Evolutionary conservation across 2,888 invertebrate genomes (phyloP), one percentile per base, ranked within the genome.

Genomic region (Athripsodes cinereus): DNA sequence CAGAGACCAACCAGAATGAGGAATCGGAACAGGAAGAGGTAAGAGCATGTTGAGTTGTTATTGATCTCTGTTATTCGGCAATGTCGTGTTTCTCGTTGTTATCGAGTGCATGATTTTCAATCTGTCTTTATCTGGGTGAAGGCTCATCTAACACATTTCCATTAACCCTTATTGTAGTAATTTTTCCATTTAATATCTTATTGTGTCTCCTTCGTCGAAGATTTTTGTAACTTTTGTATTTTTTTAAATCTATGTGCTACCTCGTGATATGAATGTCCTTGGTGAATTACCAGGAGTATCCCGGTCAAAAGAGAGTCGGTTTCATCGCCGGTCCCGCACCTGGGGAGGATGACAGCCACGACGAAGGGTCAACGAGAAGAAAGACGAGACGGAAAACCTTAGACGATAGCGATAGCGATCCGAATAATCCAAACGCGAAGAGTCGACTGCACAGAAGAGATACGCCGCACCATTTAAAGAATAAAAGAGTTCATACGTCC

Each of bases 401-500:
- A 22, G 56, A 56, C 46, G 51, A 51, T 16, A 20, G 51, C 21
- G 66, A 65, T 62, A 70, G 72, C 64, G 69, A 72, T 60, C 70
- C 69, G 66, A 74, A 69, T 67, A 72, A 70, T 64, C 77, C 77
- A 61, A 78, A 76, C 65, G 76, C 73, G 64, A 85, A 84, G 56
- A 84, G 83, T 68, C 82, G 86, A 60, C 84, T 95, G 62, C 88
- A 92, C 71, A 85, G 91, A 61, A 87, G 98, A 68, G 98, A 99
- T 80, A 99, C 99, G 20, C 99, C 99, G 52, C 98, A 99, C 81
- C 97, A 99, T 76, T 84, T 96, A 71, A 98, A 98, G 85, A 96
- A 96, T 81, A 97, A 97, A 74, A 87, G 97, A 70, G 91, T 97
- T 68, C 84, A 86, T 71, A 52, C 59, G 5, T 61, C 61, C 2